phyloP scores from a whole-genome alignment of 2,888 invertebrate species.

The Plusia festucae region DNA sequence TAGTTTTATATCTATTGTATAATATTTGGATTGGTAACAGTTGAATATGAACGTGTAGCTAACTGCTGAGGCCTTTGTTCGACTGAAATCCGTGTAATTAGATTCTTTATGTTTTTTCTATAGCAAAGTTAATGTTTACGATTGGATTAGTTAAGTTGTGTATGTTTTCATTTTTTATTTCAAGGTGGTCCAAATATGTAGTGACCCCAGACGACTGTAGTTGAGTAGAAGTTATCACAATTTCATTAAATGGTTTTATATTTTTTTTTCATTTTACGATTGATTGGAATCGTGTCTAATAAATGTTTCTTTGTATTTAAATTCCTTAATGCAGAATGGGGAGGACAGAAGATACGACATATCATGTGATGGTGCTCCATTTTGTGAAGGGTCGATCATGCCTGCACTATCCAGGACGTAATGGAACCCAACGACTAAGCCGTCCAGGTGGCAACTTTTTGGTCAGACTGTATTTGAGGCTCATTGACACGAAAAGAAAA shows the following conservation, averaged over 20 bases:
- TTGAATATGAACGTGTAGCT: not conserved
- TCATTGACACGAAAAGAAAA: too few relatives aligned
- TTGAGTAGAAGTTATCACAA: not conserved
- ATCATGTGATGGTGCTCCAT: too few relatives aligned
- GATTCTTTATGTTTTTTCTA: not conserved
- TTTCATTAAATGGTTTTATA: not conserved
- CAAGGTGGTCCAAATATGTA: not conserved
- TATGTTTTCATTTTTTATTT: not conserved
- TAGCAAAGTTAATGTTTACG: not conserved
- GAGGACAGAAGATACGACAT: too few relatives aligned
- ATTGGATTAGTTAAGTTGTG: not conserved
- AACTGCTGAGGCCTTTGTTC: not conserved
- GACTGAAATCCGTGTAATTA: constrained; percentile 1
- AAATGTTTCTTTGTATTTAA: too few relatives aligned
- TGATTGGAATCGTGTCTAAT: not conserved
- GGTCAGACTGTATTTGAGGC: too few relatives aligned
- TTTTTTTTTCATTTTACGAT: too few relatives aligned
- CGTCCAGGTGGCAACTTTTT: too few relatives aligned
- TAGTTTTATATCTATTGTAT: not conserved
- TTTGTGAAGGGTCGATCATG: too few relatives aligned
- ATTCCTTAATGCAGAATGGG: too few relatives aligned
- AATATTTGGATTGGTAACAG: not conserved
- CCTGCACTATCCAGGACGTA: too few relatives aligned
- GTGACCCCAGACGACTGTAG: not conserved
- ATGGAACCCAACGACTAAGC: too few relatives aligned